phyloP scores from a whole-genome alignment of 1,140 invertebrate genomes.

The Ctenoplectra terminalis region DNA sequence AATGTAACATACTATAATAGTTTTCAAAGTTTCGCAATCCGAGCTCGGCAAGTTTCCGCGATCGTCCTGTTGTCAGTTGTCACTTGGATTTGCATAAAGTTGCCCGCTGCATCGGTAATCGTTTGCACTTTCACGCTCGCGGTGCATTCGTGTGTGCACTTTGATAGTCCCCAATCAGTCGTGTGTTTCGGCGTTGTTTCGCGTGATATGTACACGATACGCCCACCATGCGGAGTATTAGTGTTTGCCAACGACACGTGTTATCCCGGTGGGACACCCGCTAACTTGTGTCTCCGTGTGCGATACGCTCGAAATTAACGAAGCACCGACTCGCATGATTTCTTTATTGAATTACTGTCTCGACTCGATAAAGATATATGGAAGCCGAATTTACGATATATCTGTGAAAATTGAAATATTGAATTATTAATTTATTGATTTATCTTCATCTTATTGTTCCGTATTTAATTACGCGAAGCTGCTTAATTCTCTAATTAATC shows the following conservation, averaged over 20 bases:
- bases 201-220: constrained; percentile 42
- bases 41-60: background rate
- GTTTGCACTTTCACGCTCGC: constrained; percentile 21
- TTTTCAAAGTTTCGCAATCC: background rate
- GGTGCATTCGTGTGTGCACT: background rate
- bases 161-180: constrained; percentile 25
- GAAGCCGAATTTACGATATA: no score
- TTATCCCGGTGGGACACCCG: constrained; percentile 31
- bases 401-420: no score
- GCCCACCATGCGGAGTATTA: constrained; percentile 23
- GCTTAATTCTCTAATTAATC: no score
- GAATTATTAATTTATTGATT: no score
- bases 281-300: background rate
- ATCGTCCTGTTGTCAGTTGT: background rate
- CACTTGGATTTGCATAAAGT: constrained; percentile 29
- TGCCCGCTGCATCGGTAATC: background rate
- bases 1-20: background rate
- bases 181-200: constrained; percentile 17
- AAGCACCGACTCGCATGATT: background rate
- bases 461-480: no score
- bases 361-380: no score
- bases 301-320: background rate
- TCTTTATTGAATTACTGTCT: background rate
- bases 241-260: constrained; percentile 25
- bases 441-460: no score